Evolutionary conservation across 2,113 vertebrate genomes (phyloP).

Genomic region (Osmerus eperlanus): DNA sequence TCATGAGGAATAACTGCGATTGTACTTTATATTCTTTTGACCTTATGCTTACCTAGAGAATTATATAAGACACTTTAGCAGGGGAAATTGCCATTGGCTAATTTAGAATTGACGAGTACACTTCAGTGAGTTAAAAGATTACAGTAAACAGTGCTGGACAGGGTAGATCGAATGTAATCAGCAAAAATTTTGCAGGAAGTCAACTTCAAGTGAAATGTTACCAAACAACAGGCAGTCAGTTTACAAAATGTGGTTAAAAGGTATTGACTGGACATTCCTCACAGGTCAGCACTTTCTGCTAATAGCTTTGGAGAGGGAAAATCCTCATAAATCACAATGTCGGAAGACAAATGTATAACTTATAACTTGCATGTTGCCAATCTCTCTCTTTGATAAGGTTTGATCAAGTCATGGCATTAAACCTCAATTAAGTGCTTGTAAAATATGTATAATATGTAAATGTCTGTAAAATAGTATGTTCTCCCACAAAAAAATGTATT

Average conservation of each 20-base stretch:
- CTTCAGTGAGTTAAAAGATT: constrained; percentile 75
- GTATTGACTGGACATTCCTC: constrained; percentile 76
- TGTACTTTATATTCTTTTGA: no score
- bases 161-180: constrained; percentile 80
- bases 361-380: constrained; percentile 33
- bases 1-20: no score
- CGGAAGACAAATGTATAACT: constrained; percentile 29
- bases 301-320: constrained; percentile 60
- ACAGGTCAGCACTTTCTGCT: constrained; percentile 78
- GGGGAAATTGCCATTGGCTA: constrained; percentile 51
- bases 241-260: constrained; percentile 77
- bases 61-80: neutral
- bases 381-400: neutral
- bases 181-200: constrained; percentile 79
- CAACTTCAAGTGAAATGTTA: constrained; percentile 85
- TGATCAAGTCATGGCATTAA: no score
- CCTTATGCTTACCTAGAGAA: no score
- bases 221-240: constrained; percentile 82
- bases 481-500: no score
- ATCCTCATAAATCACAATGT: constrained; percentile 60
- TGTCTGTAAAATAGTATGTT: no score
- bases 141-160: constrained; percentile 82
- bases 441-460: no score
- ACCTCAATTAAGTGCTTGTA: no score
- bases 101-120: constrained; percentile 67